Percentiles rank a stretch among this genome's conserved stretches.
These are phyloP conservation scores for Germaria angustata DNA, from an alignment of 2,888 invertebrate species.

Conservation along the genomic window DNA sequence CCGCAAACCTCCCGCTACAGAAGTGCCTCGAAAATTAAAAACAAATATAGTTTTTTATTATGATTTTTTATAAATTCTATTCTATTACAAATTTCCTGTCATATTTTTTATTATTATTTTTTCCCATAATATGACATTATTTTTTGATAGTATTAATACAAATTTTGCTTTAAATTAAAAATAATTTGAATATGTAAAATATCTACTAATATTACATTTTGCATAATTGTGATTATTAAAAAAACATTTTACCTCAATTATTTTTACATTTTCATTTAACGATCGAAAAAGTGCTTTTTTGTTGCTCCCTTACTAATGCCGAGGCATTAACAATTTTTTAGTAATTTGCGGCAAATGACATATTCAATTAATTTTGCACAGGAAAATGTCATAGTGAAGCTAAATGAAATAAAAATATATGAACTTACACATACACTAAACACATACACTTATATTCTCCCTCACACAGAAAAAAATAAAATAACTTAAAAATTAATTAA, in stretches of 20 bases:
- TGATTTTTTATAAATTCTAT: too few species aligned
- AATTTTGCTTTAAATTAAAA: neutral
- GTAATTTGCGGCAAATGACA: conserved; percentile 69
- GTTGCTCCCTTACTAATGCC: neutral
- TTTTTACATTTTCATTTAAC: conserved; percentile 3
- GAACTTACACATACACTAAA: too few species aligned
- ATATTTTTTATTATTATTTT: too few species aligned
- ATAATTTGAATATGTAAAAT: neutral
- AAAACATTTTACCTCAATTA: conserved; percentile 12
- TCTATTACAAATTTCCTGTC: too few species aligned
- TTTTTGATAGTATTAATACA: neutral
- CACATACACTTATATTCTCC: neutral
- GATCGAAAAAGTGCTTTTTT: neutral
- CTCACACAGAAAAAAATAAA: conserved; percentile 14
- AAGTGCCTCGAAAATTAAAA: too few species aligned
- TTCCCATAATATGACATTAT: too few species aligned
- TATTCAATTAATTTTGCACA: conserved; percentile 75
- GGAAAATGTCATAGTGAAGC: conserved; percentile 52
- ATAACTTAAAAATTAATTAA: conserved; percentile 75
- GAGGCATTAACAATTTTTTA: conserved; percentile 36
- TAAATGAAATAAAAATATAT: conserved; percentile 27
- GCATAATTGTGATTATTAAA: conserved; percentile 6
- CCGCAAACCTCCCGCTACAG: too few species aligned
- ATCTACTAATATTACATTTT: neutral
- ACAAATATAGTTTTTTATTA: too few species aligned